Evolutionary conservation across 2,797 vertebrate genomes (phyloP), one percentile per base, ranked within the genome.

Genomic region (Amphiprion clarkii): DNA sequence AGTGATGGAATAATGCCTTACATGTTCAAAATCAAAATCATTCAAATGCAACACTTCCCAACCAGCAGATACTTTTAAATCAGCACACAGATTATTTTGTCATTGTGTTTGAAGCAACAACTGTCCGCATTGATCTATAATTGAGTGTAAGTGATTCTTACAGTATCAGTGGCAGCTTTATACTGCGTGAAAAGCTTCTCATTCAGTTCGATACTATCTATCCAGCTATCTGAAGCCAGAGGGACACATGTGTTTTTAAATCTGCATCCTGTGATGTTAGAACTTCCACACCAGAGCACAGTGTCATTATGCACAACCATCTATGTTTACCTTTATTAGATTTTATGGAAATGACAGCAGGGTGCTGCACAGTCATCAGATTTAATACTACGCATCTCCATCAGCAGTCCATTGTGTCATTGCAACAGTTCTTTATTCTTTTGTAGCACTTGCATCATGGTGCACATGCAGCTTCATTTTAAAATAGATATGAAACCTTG

Each of bases 311-410:
- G 13, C 53, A 36, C 53, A 19, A 2, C 54, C 13, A 53, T 33
- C 40, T 68, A 27, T 31, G 25, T 67, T 57, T 48, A 46, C 40
- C 40, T 49, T 48, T 19, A 23, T 57, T 25, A 57, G 57, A 68
- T 68, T 23, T 36, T 16, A 23, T 48, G 66, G n/a, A 48, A 48
- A 57, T 36, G 13, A 53, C 66, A 44, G 7, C 51, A 55, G 52
- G 25, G 52, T 56, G 63, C 63, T 58, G 1, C 29, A 23, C 13
- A 48, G 19, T 21, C 25, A 27, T 13, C 52, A 19, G 10, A 9
- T 17, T 31, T 7, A 46, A 46, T 8, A 19, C n/a, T 12, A 11
- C 49, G 25, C 19, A 8, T 21, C 23, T 55, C 23, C 27, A 2
- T 27, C 49, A 21, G 21, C 49, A 21, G 19, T 49, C 46, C 19